phyloP scores from a whole-genome alignment of 2,113 vertebrate species.

The Atlantisia rogersi region DNA sequence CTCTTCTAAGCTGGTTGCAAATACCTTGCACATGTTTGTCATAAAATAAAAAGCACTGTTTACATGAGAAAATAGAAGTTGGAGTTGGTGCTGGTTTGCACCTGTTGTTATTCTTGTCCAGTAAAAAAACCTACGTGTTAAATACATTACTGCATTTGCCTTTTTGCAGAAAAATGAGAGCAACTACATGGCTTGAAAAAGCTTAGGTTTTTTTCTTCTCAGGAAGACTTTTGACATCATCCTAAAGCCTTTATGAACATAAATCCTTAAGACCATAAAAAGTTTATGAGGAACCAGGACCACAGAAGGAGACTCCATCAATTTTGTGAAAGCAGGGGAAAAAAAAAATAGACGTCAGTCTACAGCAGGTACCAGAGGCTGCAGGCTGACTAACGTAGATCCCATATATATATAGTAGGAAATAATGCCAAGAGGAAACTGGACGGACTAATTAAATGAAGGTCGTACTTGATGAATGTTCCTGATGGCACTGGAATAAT shows the following conservation, averaged over 20 bases:
- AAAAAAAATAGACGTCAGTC: not conserved
- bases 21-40: slow-evolving; percentile 2
- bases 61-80: not conserved
- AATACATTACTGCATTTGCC: not conserved
- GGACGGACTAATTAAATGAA: slow-evolving; percentile 47
- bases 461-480: not conserved
- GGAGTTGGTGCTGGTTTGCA: not conserved
- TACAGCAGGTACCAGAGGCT: not conserved
- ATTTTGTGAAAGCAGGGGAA: not conserved
- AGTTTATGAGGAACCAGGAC: not conserved
- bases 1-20: not conserved
- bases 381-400: not conserved
- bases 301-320: not conserved
- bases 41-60: not conserved
- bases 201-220: not conserved
- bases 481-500: not conserved
- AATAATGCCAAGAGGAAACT: slow-evolving; percentile 41
- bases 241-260: not conserved
- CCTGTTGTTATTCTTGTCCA: slow-evolving; percentile 11
- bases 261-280: not conserved
- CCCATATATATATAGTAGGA: not conserved
- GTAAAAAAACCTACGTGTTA: not conserved
- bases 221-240: not conserved
- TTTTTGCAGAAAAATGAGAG: not conserved
- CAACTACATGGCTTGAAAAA: not conserved